Evolutionary conservation across 2,113 vertebrate genomes (phyloP), one percentile per base, ranked within the genome.

Genomic region (Thalassoma bifasciatum): DNA sequence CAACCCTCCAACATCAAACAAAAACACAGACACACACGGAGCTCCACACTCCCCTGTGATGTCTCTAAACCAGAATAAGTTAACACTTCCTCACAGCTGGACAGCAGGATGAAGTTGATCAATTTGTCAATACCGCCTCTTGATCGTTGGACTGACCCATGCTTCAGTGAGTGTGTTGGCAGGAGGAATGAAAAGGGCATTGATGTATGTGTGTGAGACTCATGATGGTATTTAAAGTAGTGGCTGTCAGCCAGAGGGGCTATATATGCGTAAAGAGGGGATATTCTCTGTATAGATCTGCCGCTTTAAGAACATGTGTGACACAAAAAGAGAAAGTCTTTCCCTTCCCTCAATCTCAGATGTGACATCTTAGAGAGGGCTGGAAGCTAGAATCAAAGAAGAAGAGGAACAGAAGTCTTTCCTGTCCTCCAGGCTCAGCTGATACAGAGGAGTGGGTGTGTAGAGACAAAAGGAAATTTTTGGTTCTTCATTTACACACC

Each of bases 11-110:
- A 52, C 54, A 69, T 19, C 54, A 5, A 16, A 44, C 14, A 46
- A 46, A 37, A 67, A 57, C 64, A 58, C 34, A 59, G 46, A 54
- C 10, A 40, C 42, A 66, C 34, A 40, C 30, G 30, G 30, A 30
- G 30, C 30, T 30, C 30, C 30, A 30, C 30, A 30, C 3, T 56
- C 68, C 66, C 54, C 52, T 23, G 38, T 38, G 67, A 76, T 80
- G 84, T 67, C 75, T 79, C 47, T 80, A 63, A 83, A 65, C 72
- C 69, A 58, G 63, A 85, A 72, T 72, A 75, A 75, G 81, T 82
- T n/a, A 89, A 91, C 76, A 81, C 84, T 73, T 90, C 85, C 88
- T 70, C 82, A 34, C 85, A 84, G 90, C 88, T 86, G 85, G 75
- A 47, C 49, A 16, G 53, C 81, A 83, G 88, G 68, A 76, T 61